phyloP scores from a whole-genome alignment of 2,888 invertebrate species.

The Protodeltote pygarga region DNA sequence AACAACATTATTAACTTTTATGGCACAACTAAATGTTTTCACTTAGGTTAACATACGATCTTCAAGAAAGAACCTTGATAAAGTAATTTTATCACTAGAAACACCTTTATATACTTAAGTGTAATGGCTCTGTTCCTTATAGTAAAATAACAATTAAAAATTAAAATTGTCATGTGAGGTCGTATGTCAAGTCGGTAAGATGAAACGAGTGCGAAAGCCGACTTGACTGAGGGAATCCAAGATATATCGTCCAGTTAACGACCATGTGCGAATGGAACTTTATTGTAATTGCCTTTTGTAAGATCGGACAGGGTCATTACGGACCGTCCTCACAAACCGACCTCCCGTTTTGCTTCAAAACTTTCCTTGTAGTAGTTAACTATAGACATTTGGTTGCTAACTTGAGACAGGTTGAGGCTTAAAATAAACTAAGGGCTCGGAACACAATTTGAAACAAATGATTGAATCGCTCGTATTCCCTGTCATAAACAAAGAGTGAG shows the following conservation, averaged over 20 bases:
- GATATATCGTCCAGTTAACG: slow-evolving; percentile 86
- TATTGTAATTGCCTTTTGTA: slow-evolving; percentile 87
- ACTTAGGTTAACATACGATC: too few species aligned
- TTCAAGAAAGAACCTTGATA: too few species aligned
- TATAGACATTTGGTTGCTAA: slow-evolving; percentile 56
- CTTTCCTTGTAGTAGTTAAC: slow-evolving; percentile 69
- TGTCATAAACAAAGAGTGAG: slow-evolving; percentile 28
- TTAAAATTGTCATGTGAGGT: slow-evolving; percentile 46
- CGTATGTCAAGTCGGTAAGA: slow-evolving; percentile 55
- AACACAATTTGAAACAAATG: slow-evolving; percentile 22
- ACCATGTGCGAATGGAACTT: slow-evolving; percentile 86
- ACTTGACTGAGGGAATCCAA: slow-evolving; percentile 77
- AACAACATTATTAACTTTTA: slow-evolving; percentile 2
- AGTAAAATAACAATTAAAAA: slow-evolving; percentile 38
- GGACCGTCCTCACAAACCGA: slow-evolving; percentile 75
- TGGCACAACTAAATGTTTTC: neutral
- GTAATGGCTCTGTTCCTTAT: slow-evolving; percentile 12
- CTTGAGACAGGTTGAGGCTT: slow-evolving; percentile 54
- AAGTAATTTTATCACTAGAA: neutral
- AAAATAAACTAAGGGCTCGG: slow-evolving; percentile 40
- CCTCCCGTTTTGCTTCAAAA: slow-evolving; percentile 76
- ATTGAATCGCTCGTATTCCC: slow-evolving; percentile 7
- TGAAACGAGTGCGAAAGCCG: slow-evolving; percentile 72
- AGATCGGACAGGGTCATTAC: slow-evolving; percentile 85
- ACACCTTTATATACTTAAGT: slow-evolving; percentile 1